Conservation (phyloP, 2,888 invertebrate species). For the Chirona hameri region DNA sequence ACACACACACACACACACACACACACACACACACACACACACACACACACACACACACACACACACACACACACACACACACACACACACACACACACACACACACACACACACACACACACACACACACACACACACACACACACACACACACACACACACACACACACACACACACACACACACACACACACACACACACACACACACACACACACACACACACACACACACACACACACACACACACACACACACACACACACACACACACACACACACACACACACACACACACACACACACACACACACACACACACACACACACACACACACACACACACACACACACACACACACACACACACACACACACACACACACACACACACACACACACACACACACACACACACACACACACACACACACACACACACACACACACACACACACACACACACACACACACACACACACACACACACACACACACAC, state of each 20-base stretch:
- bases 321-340: neutral
- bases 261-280: too few species aligned
- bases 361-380: neutral
- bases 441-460: neutral
- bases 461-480: neutral
- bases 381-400: neutral
- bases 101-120: neutral
- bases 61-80: neutral
- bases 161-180: too few species aligned
- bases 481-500: neutral
- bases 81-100: neutral
- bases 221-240: neutral
- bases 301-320: neutral
- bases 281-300: too few species aligned
- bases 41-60: slow-evolving; percentile 1
- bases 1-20: neutral
- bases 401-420: neutral
- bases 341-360: too few species aligned
- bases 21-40: slow-evolving; percentile 1
- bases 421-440: slow-evolving; percentile 1
- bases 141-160: neutral
- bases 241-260: neutral
- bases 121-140: slow-evolving; percentile 25
- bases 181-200: too few species aligned
- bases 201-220: neutral